A percentile compares a stretch with the other conserved stretches of the same genome.
These are phyloP conservation scores for Pachypanchax playfairii DNA, from an alignment of 2,113 vertebrate genomes.

Conservation along the genomic window DNA sequence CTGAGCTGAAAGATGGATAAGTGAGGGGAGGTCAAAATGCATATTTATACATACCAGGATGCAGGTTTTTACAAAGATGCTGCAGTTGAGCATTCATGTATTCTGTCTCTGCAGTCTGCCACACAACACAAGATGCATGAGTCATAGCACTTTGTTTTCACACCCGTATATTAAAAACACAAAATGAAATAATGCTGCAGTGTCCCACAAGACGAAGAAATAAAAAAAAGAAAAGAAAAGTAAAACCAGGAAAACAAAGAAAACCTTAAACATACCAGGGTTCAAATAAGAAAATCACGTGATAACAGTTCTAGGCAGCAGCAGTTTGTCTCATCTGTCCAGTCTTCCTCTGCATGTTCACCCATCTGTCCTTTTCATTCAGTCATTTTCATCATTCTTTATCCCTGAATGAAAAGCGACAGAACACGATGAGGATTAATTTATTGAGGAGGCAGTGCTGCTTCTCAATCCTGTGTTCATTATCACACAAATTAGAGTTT, in stretches of 20 bases:
- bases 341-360: background rate
- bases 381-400: background rate
- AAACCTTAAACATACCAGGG: background rate
- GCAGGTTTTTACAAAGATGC: slow-evolving; percentile 6
- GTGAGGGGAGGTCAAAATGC: background rate
- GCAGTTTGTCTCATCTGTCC: background rate
- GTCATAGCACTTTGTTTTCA: slow-evolving; percentile 17
- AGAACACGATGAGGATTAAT: slow-evolving; percentile 28
- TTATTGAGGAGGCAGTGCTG: slow-evolving; percentile 6
- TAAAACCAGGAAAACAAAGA: no score
- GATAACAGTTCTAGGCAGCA: background rate
- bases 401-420: slow-evolving; percentile 28
- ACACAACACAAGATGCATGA: slow-evolving; percentile 19
- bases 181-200: slow-evolving; percentile 11
- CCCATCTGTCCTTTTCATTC: slow-evolving; percentile 10
- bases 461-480: slow-evolving; percentile 40
- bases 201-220: background rate
- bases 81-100: background rate
- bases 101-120: slow-evolving; percentile 15
- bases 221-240: background rate
- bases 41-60: background rate
- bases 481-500: slow-evolving; percentile 32
- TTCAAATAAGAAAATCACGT: background rate
- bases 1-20: slow-evolving; percentile 14
- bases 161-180: slow-evolving; percentile 13